Evolutionary conservation across 2,113 vertebrate genomes (phyloP), one percentile per base, ranked within the genome.

Genomic region (Pyrgilauda ruficollis): DNA sequence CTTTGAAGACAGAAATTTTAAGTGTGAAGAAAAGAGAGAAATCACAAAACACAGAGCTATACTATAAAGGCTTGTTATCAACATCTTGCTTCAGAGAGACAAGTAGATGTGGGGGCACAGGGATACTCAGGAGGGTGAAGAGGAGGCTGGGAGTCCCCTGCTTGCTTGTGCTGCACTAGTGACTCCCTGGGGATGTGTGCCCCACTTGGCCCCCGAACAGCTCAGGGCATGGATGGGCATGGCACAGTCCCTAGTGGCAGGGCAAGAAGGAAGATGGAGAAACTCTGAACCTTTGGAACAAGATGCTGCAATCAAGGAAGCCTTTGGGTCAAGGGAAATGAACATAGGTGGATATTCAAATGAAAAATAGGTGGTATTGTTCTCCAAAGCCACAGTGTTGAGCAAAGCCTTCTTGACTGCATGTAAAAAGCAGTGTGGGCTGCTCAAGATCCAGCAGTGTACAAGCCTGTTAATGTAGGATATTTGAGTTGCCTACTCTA

Each of bases 141-240:
- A 68, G 23, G 41, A 72, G 20, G 1, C 8, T 50, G 68, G 53
- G 23, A 15, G 7, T 41, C 4, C n/a, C 15, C n/a, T 39, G 31
- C 17, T 74, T 28, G 4, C 22, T 81, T 0, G 0, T 44, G 5
- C 15, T 63, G 26, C 1, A 1, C 12, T 47, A 8, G 18, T 47
- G 24, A 50, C 8, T 24, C 13, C 23, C 14, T 39, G 7, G 16
- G 39, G 10, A 46, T 10, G 7, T 13, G 46, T 66, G 24, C 5
- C 20, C 6, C 11, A 1, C 26, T 26, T 31, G n/a, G 15, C 13
- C 9, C 13, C 6, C 0, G 3, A 13, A 13, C 0, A 5, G 19
- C 11, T 35, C 39, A 44, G 67, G 12, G 30, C 11, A 21, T 11
- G 21, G 26, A 17, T 1, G 3, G 22, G 10, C 53, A 55, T 21